Evolutionary conservation across 2,113 vertebrate species (phyloP).

Genomic region (Cottus gobio): DNA sequence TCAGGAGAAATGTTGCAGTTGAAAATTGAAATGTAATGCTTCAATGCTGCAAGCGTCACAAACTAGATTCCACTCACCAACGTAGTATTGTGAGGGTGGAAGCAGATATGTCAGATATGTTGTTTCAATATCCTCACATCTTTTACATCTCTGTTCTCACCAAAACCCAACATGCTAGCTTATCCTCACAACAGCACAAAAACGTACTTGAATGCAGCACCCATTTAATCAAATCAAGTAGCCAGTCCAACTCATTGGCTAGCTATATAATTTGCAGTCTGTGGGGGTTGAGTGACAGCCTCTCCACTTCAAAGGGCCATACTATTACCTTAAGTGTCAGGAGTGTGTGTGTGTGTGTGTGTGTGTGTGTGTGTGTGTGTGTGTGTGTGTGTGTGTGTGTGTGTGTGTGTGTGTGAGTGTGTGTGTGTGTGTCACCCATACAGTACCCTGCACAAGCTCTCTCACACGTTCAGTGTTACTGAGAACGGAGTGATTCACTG

Average conservation of each 20-base stretch:
- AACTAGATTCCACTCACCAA: too few relatives aligned
- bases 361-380: constrained; percentile 1
- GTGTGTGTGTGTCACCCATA: too few relatives aligned
- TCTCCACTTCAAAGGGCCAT: constrained; percentile 24
- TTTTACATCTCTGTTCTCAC: background rate
- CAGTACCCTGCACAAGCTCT: too few relatives aligned
- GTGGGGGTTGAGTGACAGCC: constrained; percentile 48
- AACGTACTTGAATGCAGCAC: constrained; percentile 11
- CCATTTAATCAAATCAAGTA: constrained; percentile 56
- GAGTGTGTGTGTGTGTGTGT: constrained; percentile 3
- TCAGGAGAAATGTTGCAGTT: too few relatives aligned
- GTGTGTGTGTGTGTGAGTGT: too few relatives aligned
- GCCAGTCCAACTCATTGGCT: constrained; percentile 19
- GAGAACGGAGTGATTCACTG: constrained; percentile 25
- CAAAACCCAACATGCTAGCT: background rate
- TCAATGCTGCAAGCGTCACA: too few relatives aligned
- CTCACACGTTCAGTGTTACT: constrained; percentile 31
- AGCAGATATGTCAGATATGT: too few relatives aligned
- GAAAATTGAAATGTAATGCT: too few relatives aligned
- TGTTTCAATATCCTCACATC: background rate
- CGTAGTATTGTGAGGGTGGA: too few relatives aligned
- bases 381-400: too few relatives aligned
- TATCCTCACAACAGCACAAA: constrained; percentile 20
- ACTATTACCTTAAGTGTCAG: constrained; percentile 60
- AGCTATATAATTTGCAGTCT: constrained; percentile 55